A percentile compares a stretch with the other conserved stretches of the same genome.
phyloP scores from a whole-genome alignment of 2,113 vertebrate species.

The Psettodes erumei region DNA sequence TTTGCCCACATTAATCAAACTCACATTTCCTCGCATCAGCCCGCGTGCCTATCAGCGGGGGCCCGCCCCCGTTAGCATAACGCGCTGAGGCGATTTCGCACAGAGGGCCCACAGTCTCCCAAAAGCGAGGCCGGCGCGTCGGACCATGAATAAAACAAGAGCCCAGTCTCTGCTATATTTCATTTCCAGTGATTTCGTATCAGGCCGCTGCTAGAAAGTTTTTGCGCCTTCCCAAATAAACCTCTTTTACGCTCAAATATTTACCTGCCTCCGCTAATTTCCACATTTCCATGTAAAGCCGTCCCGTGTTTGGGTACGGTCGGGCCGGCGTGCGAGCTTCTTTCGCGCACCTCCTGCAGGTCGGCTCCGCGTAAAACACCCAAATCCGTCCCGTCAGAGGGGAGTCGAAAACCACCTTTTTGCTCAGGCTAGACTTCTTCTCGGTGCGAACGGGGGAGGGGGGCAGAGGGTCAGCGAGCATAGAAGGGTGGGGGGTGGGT shows the following conservation, averaged over 20 bases:
- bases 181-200: conserved; percentile 10
- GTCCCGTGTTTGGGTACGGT: no score
- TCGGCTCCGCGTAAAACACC: conserved; percentile 27
- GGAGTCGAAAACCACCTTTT: conserved; percentile 60
- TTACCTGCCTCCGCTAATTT: conserved; percentile 19
- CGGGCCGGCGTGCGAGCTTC: no score
- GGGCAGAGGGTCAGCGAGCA: conserved; percentile 48
- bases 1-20: conserved; percentile 83
- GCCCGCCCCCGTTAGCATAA: conserved; percentile 80
- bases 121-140: conserved; percentile 5
- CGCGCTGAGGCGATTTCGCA: conserved; percentile 76
- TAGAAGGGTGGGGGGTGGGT: conserved; percentile 25
- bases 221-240: not conserved
- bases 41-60: conserved; percentile 70
- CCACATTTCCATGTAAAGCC: not conserved
- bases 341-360: conserved; percentile 14
- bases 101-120: conserved; percentile 64
- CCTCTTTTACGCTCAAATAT: conserved; percentile 1
- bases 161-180: not conserved
- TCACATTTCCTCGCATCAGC: conserved; percentile 82
- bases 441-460: conserved; percentile 31
- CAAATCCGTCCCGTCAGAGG: conserved; percentile 49
- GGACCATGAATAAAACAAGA: conserved; percentile 43
- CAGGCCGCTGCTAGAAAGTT: not conserved
- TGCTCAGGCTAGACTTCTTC: conserved; percentile 70